Evolutionary conservation across 2,797 vertebrate species (phyloP).

Genomic region (Typhlichthys eigenmanni): DNA sequence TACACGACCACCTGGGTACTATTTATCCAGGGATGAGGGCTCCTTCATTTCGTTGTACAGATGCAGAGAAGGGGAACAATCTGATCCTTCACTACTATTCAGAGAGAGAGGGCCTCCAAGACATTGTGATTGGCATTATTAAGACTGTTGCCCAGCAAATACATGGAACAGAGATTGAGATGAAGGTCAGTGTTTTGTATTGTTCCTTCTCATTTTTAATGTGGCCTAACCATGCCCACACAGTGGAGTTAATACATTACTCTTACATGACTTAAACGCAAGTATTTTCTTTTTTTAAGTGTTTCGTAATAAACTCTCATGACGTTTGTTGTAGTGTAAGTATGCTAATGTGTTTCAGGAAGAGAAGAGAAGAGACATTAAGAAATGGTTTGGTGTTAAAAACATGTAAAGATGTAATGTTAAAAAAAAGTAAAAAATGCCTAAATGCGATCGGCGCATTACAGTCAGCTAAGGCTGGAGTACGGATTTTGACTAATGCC

Average conservation of each 20-base stretch:
- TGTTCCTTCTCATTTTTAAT: neutral
- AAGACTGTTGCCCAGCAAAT: slow-evolving; percentile 98
- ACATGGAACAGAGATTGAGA: slow-evolving; percentile 97
- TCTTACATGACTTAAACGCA: slow-evolving; percentile 22
- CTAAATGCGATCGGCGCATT: no score
- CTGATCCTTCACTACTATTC: slow-evolving; percentile 99
- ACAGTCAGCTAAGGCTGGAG: no score
- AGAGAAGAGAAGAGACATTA: neutral
- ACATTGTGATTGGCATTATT: slow-evolving; percentile 98
- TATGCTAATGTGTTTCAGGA: slow-evolving; percentile 19
- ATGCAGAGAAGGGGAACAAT: slow-evolving; percentile 95
- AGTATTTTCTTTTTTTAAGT: slow-evolving; percentile 12
- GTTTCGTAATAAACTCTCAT: slow-evolving; percentile 9
- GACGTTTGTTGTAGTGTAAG: slow-evolving; percentile 8
- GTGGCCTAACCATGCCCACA: slow-evolving; percentile 5
- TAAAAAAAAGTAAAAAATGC: no score
- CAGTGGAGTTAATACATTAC: neutral
- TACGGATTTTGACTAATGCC: slow-evolving; percentile 45
- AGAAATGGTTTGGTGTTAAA: no score
- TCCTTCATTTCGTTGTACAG: slow-evolving; percentile 95
- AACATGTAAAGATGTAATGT: no score
- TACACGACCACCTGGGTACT: slow-evolving; percentile 97
- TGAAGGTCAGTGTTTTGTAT: slow-evolving; percentile 85
- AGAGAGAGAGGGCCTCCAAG: slow-evolving; percentile 96
- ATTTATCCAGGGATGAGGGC: slow-evolving; percentile 99